phyloP scores from a whole-genome alignment of 2,113 vertebrate species.

The Natator depressus region DNA sequence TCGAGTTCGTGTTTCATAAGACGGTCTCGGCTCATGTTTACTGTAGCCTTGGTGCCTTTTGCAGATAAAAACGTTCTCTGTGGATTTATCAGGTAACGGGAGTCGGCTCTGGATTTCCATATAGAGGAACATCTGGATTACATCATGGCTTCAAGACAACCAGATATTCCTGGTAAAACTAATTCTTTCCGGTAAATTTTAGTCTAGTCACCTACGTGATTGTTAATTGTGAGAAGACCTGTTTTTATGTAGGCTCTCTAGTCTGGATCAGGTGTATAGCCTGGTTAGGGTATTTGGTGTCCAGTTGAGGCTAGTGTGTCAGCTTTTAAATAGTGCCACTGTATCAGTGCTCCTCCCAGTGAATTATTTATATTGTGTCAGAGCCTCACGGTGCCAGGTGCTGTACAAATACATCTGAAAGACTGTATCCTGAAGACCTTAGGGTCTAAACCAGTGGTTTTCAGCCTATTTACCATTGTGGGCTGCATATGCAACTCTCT shows the following conservation, averaged over 20 bases:
- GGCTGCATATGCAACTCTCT: too few species aligned
- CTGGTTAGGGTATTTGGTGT: neutral
- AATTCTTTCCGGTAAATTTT: slow-evolving; percentile 27
- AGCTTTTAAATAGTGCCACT: neutral
- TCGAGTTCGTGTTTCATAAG: neutral
- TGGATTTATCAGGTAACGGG: slow-evolving; percentile 72
- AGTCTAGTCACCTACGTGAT: neutral
- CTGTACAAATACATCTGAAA: too few species aligned
- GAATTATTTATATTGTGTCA: too few species aligned
- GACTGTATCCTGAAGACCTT: too few species aligned
- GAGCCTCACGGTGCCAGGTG: too few species aligned
- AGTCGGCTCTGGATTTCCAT: slow-evolving; percentile 56
- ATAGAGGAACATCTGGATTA: slow-evolving; percentile 57
- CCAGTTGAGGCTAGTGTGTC: neutral
- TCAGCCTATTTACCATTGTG: too few species aligned
- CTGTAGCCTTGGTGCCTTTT: slow-evolving; percentile 11
- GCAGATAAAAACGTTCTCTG: slow-evolving; percentile 20
- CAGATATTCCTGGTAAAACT: slow-evolving; percentile 81
- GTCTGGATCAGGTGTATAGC: neutral
- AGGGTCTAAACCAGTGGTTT: too few species aligned
- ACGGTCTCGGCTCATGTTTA: neutral
- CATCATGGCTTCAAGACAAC: slow-evolving; percentile 78
- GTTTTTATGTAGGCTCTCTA: neutral
- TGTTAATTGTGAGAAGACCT: neutral
- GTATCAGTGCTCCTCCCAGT: neutral